Percentiles rank a stretch among this genome's conserved stretches.
These are phyloP conservation scores for Menura novaehollandiae DNA, from an alignment of 2,113 vertebrate genomes.

Conservation along the genomic window DNA sequence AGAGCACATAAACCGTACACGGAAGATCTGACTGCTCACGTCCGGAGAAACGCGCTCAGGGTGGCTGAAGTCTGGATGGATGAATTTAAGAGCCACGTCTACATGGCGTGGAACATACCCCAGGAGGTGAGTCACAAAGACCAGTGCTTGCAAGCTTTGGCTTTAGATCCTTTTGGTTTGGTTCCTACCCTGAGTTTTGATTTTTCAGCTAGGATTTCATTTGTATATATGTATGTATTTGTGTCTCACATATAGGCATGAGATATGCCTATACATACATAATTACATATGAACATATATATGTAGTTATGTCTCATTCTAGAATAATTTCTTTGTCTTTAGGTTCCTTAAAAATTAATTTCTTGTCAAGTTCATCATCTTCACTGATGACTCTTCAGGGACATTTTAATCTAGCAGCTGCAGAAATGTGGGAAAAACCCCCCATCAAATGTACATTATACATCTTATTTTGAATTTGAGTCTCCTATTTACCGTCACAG, in stretches of 20 bases:
- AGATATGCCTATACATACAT: neutral
- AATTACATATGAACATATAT: neutral
- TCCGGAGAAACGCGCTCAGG: constrained; percentile 91
- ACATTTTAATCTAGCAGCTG: neutral
- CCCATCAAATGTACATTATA: neutral
- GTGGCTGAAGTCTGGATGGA: constrained; percentile 99
- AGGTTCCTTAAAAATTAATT: neutral
- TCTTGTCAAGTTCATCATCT: neutral
- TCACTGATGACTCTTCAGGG: neutral
- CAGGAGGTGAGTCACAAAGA: constrained; percentile 81
- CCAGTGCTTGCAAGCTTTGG: neutral
- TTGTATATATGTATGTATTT: neutral
- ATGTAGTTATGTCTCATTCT: neutral
- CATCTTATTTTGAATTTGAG: neutral
- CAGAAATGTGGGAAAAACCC: neutral
- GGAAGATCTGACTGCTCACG: constrained; percentile 88
- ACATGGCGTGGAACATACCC: constrained; percentile 98
- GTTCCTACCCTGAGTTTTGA: neutral
- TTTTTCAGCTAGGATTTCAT: neutral
- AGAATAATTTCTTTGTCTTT: neutral
- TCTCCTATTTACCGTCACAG: neutral
- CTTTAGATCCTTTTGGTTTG: neutral
- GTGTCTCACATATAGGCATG: neutral
- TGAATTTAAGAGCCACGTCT: constrained; percentile 97
- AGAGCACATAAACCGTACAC: constrained; percentile 97